Evolutionary conservation across 1,140 invertebrate species (phyloP).

Genomic region (Atta cephalotes): DNA sequence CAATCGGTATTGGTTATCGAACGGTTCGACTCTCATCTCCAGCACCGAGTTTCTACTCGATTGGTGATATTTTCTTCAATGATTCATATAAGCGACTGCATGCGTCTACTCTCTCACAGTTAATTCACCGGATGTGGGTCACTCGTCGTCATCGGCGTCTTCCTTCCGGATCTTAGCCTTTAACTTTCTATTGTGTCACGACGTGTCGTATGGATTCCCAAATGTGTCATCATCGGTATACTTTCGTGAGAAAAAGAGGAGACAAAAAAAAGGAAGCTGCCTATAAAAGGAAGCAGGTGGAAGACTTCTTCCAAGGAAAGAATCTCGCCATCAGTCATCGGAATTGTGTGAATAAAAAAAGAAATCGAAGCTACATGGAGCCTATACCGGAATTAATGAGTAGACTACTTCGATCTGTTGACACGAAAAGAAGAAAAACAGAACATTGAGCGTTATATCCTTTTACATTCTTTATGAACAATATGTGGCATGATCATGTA

Average conservation of each 20-base stretch:
- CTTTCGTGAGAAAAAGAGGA: constrained; percentile 74
- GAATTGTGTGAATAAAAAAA: constrained; percentile 37
- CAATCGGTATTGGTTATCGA: constrained; percentile 8
- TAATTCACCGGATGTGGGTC: constrained; percentile 79
- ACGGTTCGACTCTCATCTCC: constrained; percentile 4
- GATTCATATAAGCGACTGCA: background rate
- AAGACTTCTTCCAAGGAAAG: constrained; percentile 23
- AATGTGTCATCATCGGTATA: constrained; percentile 74
- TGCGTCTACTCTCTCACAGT: constrained; percentile 45
- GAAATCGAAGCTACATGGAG: background rate
- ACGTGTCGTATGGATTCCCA: constrained; percentile 62
- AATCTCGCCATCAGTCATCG: background rate
- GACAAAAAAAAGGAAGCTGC: constrained; percentile 11
- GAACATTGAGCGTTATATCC: background rate
- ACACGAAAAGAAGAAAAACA: background rate
- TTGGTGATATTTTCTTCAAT: constrained; percentile 2
- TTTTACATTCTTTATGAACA: constrained; percentile 35
- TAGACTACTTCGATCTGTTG: background rate
- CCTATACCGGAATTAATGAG: background rate
- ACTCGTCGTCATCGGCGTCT: constrained; percentile 76
- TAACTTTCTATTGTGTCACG: constrained; percentile 83
- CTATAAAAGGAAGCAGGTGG: background rate
- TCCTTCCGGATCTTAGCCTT: constrained; percentile 81
- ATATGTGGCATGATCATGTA: constrained; percentile 67
- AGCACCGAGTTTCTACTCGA: constrained; percentile 20